These are phyloP conservation scores for Agrochola macilenta DNA, from an alignment of 2,888 invertebrate species.

Conservation along the genomic window DNA sequence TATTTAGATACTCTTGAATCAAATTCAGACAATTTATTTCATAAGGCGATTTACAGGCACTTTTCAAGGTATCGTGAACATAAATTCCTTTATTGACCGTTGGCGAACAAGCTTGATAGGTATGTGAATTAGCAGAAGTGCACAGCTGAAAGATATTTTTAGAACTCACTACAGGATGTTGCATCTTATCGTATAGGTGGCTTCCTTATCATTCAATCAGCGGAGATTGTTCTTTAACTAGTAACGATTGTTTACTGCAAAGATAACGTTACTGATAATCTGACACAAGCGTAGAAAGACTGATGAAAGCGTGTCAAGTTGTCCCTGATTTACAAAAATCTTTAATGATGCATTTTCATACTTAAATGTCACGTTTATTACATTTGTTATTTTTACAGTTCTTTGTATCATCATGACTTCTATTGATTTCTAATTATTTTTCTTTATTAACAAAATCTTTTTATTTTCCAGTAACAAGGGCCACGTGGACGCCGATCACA, in stretches of 20 bases:
- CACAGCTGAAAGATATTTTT: constrained; percentile 33
- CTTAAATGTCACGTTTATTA: not conserved
- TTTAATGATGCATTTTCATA: not conserved
- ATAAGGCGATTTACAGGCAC: not conserved
- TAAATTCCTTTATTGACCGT: not conserved
- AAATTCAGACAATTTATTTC: not conserved
- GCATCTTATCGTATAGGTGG: not conserved
- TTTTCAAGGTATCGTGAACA: not conserved
- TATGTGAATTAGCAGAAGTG: constrained; percentile 20
- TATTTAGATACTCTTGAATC: not conserved
- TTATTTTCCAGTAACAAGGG: constrained; percentile 89
- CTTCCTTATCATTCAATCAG: constrained; percentile 27
- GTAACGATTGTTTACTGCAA: not conserved
- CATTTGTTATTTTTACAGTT: not conserved
- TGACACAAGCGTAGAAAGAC: not conserved
- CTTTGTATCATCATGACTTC: not conserved
- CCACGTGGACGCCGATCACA: constrained; percentile 92
- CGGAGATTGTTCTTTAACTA: constrained; percentile 11
- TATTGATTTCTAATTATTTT: not conserved
- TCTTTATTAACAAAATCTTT: not conserved
- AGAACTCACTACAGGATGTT: constrained; percentile 20
- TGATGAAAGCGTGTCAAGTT: not conserved
- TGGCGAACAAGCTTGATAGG: not conserved
- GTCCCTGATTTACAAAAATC: not conserved
- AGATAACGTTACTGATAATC: not conserved